Evolutionary conservation across 2,888 invertebrate genomes (phyloP).

Genomic region (Clanis bilineata): DNA sequence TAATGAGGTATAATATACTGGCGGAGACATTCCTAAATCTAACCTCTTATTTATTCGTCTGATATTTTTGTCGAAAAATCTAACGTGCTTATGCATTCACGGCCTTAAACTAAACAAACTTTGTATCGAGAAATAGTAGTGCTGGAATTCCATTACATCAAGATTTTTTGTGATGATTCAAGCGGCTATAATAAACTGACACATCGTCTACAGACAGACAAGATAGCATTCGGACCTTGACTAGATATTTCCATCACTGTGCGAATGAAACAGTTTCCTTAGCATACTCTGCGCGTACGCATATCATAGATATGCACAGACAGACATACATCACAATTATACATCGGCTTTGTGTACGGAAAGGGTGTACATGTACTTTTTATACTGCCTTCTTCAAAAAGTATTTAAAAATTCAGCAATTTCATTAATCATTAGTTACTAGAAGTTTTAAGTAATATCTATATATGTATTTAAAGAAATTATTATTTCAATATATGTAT

Average conservation of each 20-base stretch:
- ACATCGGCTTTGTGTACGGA: not conserved
- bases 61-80: not conserved
- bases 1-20: not conserved
- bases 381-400: not conserved
- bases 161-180: conserved; percentile 19
- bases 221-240: conserved; percentile 32
- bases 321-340: not conserved
- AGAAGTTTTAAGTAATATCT: too few relatives aligned
- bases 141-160: conserved; percentile 7
- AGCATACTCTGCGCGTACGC: conserved; percentile 15
- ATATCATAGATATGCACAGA: not conserved
- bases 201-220: conserved; percentile 22
- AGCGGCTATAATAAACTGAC: conserved; percentile 20
- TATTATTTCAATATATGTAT: too few relatives aligned
- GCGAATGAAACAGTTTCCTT: conserved; percentile 25
- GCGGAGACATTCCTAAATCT: not conserved
- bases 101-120: not conserved
- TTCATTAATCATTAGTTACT: too few relatives aligned
- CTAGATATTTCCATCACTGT: conserved; percentile 33
- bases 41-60: not conserved
- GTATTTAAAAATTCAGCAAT: not conserved
- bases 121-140: not conserved
- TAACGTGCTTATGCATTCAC: not conserved
- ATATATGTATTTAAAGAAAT: too few relatives aligned
- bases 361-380: not conserved